A percentile compares a stretch with the other conserved stretches of the same genome.
Conservation (phyloP, 2,113 vertebrate genomes). For the Galeopterus variegatus region DNA sequence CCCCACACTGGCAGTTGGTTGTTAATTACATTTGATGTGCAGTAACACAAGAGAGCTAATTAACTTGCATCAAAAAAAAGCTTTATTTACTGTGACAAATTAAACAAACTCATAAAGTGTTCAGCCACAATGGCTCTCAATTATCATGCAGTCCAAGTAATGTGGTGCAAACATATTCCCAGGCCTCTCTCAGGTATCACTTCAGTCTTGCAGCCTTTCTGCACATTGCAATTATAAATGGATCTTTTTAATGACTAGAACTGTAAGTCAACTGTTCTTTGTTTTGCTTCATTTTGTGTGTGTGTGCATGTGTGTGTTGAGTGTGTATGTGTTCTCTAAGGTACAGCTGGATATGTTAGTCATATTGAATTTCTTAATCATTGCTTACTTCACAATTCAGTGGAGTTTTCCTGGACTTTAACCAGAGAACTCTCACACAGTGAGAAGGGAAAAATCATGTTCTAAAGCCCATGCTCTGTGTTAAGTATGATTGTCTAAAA, state of each 20-base stretch:
- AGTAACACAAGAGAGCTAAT: conserved; percentile 82
- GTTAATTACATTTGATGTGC: conserved; percentile 85
- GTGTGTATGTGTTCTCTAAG: not conserved
- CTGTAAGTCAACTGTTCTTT: conserved; percentile 73
- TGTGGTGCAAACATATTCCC: conserved; percentile 75
- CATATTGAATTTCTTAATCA: conserved; percentile 31
- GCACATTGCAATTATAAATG: conserved; percentile 76
- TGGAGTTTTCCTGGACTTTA: conserved; percentile 45
- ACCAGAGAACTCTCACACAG: not conserved
- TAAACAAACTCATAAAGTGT: conserved; percentile 84
- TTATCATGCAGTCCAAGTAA: conserved; percentile 81
- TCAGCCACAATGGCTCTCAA: conserved; percentile 80
- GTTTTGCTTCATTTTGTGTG: conserved; percentile 67
- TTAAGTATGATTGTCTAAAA: conserved; percentile 30
- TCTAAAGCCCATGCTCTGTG: not conserved
- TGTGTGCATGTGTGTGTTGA: not conserved
- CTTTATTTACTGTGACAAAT: conserved; percentile 84
- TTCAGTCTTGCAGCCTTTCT: conserved; percentile 70
- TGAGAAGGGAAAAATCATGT: not conserved
- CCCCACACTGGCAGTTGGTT: conserved; percentile 76
- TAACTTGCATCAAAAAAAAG: conserved; percentile 86
- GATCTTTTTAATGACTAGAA: conserved; percentile 72
- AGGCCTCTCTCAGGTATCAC: conserved; percentile 84
- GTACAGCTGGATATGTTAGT: not conserved
- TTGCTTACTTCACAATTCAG: conserved; percentile 55